Percentiles rank a stretch among this genome's conserved stretches.
Conservation (phyloP, 2,888 invertebrate species). For the Agelastica alni region DNA sequence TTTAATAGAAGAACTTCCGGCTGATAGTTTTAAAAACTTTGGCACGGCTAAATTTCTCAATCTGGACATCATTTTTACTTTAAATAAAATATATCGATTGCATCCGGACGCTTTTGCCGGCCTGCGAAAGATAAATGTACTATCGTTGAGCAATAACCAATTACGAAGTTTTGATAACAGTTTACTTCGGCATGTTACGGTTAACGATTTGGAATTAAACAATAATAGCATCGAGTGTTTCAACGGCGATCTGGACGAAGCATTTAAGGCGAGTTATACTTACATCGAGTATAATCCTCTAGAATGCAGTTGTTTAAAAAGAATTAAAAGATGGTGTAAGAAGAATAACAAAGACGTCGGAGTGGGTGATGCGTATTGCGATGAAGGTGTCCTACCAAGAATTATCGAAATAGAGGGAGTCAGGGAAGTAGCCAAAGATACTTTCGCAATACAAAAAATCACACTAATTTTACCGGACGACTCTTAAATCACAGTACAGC, state of each 20-base stretch:
- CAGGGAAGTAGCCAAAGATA: not conserved
- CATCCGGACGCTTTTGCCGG: slow-evolving; percentile 35
- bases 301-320: slow-evolving; percentile 35
- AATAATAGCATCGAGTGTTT: slow-evolving; percentile 39
- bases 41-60: not conserved
- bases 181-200: slow-evolving; percentile 22
- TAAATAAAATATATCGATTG: slow-evolving; percentile 38
- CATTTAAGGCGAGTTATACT: slow-evolving; percentile 36
- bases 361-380: not conserved
- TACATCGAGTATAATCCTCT: slow-evolving; percentile 40
- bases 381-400: too few species aligned
- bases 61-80: slow-evolving; percentile 39
- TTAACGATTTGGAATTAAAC: slow-evolving; percentile 35
- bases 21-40: slow-evolving; percentile 37
- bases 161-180: slow-evolving; percentile 30
- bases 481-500: not conserved
- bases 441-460: not conserved
- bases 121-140: slow-evolving; percentile 35
- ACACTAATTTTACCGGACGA: not conserved
- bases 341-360: slow-evolving; percentile 30
- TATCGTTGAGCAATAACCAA: slow-evolving; percentile 40
- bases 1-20: slow-evolving; percentile 35
- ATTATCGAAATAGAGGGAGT: slow-evolving; percentile 2
- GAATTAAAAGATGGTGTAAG: slow-evolving; percentile 33
- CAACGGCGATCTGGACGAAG: slow-evolving; percentile 27